phyloP scores from a whole-genome alignment of 2,888 invertebrate species.

The Lithophane leautieri region DNA sequence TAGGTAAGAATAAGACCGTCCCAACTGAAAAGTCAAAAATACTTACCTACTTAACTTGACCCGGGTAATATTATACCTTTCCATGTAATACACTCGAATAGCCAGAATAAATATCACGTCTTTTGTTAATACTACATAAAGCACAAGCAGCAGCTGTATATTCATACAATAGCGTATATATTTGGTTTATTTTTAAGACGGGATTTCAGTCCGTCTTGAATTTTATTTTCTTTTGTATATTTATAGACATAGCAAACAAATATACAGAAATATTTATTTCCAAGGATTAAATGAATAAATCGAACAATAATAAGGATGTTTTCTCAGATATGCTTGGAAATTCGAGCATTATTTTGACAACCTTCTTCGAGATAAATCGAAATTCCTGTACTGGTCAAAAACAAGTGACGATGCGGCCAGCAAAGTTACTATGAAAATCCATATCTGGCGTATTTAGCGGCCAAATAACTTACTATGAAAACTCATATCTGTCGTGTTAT shows the following conservation, averaged over 20 bases:
- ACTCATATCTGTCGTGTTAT: too few relatives aligned
- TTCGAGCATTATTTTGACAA: too few relatives aligned
- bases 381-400: too few relatives aligned
- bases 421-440: too few relatives aligned
- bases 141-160: neutral
- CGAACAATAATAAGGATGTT: constrained; percentile 12
- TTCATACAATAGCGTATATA: neutral
- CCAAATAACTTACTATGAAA: too few relatives aligned
- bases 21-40: neutral
- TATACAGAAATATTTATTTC: neutral
- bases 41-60: neutral
- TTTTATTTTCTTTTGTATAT: neutral
- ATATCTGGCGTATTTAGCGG: too few relatives aligned
- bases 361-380: too few relatives aligned
- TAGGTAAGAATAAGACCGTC: neutral
- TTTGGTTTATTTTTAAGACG: constrained; percentile 4
- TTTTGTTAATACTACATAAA: constrained; percentile 1
- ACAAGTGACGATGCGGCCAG: too few relatives aligned
- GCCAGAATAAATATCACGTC: neutral
- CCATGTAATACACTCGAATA: constrained; percentile 11
- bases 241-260: neutral
- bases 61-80: neutral
- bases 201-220: neutral
- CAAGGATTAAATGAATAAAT: constrained; percentile 6
- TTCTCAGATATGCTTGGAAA: too few relatives aligned